Base-by-base conservation (phyloP, 2,888 invertebrate species). In the Adelphocoris suturalis region DNA sequence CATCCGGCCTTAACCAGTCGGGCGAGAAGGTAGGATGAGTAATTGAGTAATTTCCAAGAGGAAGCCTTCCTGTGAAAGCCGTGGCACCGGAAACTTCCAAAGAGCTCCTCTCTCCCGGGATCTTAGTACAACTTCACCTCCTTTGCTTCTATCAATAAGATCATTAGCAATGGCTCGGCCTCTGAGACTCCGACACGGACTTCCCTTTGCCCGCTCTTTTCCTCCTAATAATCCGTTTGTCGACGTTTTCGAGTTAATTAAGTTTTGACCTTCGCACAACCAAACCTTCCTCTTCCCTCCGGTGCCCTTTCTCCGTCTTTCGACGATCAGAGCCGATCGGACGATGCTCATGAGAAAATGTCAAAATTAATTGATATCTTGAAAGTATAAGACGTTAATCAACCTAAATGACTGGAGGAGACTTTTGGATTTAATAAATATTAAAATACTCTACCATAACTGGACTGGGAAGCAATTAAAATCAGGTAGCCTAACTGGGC, bases 201-300 rank as follows among this genome's bases (percentile, higher is more conserved):
- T 68, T 52, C 27, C n/a, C 68, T 23, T 68, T 68, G 68, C 3
- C 68, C 23, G n/a, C 19, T 19, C 19, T 19, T 23, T 68, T 68
- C 68, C 23, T 68, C 68, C 68, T 68, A 68, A 68, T 68, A 68
- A 68, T 23, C 68, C 68, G 68, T 68, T 68, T 68, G 68, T 68
- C 68, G 68, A 19, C 68, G 68, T 68, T 23, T 68, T 68, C 68
- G 68, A 68, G 68, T 68, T 68, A 68, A 68, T 68, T 68, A 68
- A 68, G 23, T 68, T 27, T 23, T 68, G 68, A 68, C 68, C 68
- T 68, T 68, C 23, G 68, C 68, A 13, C 19, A 27, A n/a, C n/a
- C 19, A n/a, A 68, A 68, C 68, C 68, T 68, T 5, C 68, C 68
- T 68, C 23, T 68, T 61, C 16, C n/a, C 68, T 27, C 68, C 19